Base-by-base conservation (phyloP, 2,888 invertebrate genomes). In the Leptinotarsa peninsularis region DNA sequence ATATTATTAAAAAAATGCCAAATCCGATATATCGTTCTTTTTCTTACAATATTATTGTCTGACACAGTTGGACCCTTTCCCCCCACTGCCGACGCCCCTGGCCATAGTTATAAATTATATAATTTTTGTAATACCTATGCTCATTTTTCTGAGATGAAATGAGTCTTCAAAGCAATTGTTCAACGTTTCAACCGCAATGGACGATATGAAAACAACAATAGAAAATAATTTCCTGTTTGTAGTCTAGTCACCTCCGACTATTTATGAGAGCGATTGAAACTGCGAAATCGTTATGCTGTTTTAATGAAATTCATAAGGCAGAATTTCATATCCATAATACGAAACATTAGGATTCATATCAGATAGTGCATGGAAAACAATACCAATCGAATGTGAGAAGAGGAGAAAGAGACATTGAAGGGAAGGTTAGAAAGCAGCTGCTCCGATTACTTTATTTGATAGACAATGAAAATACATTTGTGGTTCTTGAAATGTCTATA, bases 301-400 rank as follows among this genome's bases (percentile, higher is more conserved):
- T 23, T 21, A 58, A 58, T 58, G 13, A 15, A 4, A 58, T 58
- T 58, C 58, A 23, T 58, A 23, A 13, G 58, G 58, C 58, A 23
- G 58, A 21, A 58, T 58, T 58, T 58, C 58, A 58, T 58, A 58
- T 58, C 23, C 58, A 58, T 58, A 58, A 58, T 23, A 23, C 23
- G 21, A 14, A 58, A 58, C 58, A 58, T 58, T 58, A 58, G 58
- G 58, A 58, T 58, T 21, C 58, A 58, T 58, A 58, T 23, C 58
- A 23, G 58, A 23, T 15, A 21, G 58, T 23, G 58, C 23, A 23
- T 18, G 23, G 58, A 58, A 58, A 58, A 58, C 58, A 58, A 58
- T 17, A 58, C n/a, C 13, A 21, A 3, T 52, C 21, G 23, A 14
- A 21, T 13, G 23, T 58, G 56, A 58, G 18, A 58, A 21, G 33